Base-by-base conservation (phyloP, 2,797 vertebrate genomes). In the Lutjanus campechanus region DNA sequence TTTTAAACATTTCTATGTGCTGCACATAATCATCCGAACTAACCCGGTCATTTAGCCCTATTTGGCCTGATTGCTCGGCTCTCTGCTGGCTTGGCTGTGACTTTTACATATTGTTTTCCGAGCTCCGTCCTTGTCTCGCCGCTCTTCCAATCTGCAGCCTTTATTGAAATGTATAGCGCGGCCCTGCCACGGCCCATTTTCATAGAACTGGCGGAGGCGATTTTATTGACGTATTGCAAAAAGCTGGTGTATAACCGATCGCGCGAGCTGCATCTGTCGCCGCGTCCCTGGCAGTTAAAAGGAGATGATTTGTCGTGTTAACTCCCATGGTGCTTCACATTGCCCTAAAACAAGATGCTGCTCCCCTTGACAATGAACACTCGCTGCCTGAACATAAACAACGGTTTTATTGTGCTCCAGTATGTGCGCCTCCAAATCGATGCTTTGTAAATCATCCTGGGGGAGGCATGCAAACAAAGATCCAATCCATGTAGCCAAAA, bases 221-320 rank as follows among this genome's bases (percentile, higher is more conserved):
- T 90, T 90, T 89, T 87, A 93, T 92, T 93, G 93, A 94, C 90
- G 91, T 85, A 91, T 86, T 80, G 77, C 75, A 56, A 61, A 88
- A 87, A 88, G 73, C 83, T 64, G 79, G 69, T 49, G 76, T 81
- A 77, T 85, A 83, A 90, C 69, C 60, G 68, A 81, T 78, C 19
- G 65, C 69, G 22, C 63, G 19, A 5, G 88, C 88, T 76, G 81
- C 65, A 74, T 81, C 81, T 81, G 76, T 84, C 75, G 78, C 75
- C 19, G 22, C 59, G 82, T 85, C 79, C 85, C 83, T 61, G 75
- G 85, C 88, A 77, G 81, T 92, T 90, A 88, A 89, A 86, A 72
- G 56, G 20, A 66, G 78, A 85, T 93, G 89, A 94, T 95, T 92
- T 92, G 92, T 90, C 43, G 68, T 54, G 87, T 83, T 90, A 86